Percentiles rank a stretch among this genome's conserved stretches.
Evolutionary conservation across 2,888 invertebrate species (phyloP).

Genomic region (Luperina testacea): DNA sequence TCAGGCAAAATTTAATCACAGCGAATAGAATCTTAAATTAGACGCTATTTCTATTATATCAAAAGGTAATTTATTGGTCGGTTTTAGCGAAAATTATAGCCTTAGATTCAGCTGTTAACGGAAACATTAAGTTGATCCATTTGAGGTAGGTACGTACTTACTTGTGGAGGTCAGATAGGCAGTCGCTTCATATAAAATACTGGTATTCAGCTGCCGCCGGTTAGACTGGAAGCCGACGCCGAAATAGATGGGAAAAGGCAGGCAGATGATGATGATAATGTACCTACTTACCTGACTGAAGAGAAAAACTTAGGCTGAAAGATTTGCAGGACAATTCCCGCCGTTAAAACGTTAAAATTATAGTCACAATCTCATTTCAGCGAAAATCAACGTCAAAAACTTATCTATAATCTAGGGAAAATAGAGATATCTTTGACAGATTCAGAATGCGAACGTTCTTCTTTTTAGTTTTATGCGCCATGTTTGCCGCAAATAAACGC

Average conservation of each 20-base stretch:
- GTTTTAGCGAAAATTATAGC: constrained; percentile 17
- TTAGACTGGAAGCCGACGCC: neutral
- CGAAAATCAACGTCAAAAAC: no score
- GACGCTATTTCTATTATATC: constrained; percentile 3
- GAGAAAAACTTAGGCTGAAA: neutral
- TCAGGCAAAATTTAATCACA: neutral
- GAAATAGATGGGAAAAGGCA: neutral
- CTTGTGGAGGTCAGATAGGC: neutral
- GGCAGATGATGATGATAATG: neutral
- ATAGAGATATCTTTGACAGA: no score
- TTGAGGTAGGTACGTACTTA: neutral
- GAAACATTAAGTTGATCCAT: neutral
- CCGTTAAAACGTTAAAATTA: no score
- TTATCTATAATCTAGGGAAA: no score
- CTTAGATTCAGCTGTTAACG: neutral
- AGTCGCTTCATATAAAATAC: neutral
- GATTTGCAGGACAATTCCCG: no score
- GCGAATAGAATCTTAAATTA: neutral
- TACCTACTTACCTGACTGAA: neutral
- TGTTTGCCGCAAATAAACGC: no score
- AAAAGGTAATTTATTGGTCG: neutral
- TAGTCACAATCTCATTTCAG: no score
- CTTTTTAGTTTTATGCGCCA: no score
- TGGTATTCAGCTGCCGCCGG: neutral
- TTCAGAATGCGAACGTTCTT: no score